Evolutionary conservation across 1,140 invertebrate genomes (phyloP), one percentile per base, ranked within the genome.

Genomic region (Halictus rubicundus): DNA sequence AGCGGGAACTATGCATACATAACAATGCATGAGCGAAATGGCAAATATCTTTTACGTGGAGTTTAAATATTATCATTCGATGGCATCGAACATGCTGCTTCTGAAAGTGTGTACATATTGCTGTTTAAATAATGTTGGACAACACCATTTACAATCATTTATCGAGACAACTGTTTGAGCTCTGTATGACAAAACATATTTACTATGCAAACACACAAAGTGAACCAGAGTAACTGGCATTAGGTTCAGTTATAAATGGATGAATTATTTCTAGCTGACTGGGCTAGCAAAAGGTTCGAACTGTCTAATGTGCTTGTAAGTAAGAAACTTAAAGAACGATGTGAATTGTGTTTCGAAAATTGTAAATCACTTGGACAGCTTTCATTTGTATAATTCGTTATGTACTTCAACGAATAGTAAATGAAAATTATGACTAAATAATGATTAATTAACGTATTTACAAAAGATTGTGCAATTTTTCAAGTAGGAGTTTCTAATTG

Each of bases 211-310:
- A 61, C 37, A 54, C 54, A 27, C 60, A 65, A 77, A 59, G 32
- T 66, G 65, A 70, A 72, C 60, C 23, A 37, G 25, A 54, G 60
- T 72, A 46, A 72, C 59, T 42, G 60, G 16, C 57, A 64, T 46
- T 78, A 72, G 68, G 68, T 14, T 71, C 46, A 78, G 68, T 69
- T 77, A 75, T 76, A 66, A 81, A 81, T 83, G 64, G 70, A 75
- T 60, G 71, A 80, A 80, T 80, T 76, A 77, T 69, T 76, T 78
- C 73, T 80, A 82, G 68, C 63, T 73, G 60, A 32, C 72, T 66
- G 46, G n/a, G n/a, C 52, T 21, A 72, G 52, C 16, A 73, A 66
- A 79, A 78, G 49, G 25, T 60, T 60, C 23, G 52, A 72, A 9
- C 61, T 82, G 79, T 49, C 27, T 25, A 66, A 64, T 49, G 14